Conservation (phyloP, 2,888 invertebrate genomes). For the Tetrapedia diversipes region DNA sequence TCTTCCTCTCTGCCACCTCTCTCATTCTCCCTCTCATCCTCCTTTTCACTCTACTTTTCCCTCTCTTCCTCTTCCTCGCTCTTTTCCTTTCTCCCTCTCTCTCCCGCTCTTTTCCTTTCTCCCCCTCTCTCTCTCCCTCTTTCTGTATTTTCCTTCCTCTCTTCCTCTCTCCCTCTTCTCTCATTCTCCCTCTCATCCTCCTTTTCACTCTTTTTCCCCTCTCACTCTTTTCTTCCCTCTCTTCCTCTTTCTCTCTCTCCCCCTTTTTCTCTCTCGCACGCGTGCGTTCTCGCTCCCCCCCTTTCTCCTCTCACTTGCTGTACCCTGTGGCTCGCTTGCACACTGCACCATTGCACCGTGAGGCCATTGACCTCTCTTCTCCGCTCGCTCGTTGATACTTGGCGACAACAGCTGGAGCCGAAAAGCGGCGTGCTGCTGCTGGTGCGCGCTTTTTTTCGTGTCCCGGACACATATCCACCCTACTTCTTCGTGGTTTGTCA, state of each 20-base stretch:
- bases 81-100: too few relatives aligned
- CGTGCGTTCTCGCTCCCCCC: neutral
- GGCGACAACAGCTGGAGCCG: constrained; percentile 47
- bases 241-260: too few relatives aligned
- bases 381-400: constrained; percentile 32
- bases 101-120: too few relatives aligned
- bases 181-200: too few relatives aligned
- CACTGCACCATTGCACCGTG: constrained; percentile 76
- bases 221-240: too few relatives aligned
- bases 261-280: too few relatives aligned
- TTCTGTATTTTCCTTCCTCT: too few relatives aligned
- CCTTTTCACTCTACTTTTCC: too few relatives aligned
- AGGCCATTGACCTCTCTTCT: constrained; percentile 73
- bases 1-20: constrained; percentile 15
- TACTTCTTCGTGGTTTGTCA: neutral
- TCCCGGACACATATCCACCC: neutral
- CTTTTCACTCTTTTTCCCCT: too few relatives aligned
- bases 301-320: constrained; percentile 9
- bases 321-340: constrained; percentile 66
- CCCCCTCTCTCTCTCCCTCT: constrained; percentile 18
- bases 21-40: too few relatives aligned
- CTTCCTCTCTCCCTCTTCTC: too few relatives aligned
- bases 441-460: constrained; percentile 32
- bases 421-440: constrained; percentile 15
- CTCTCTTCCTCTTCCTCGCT: constrained; percentile 1